Evolutionary conservation across 2,797 vertebrate genomes (phyloP).

Genomic region (Momotus momota): DNA sequence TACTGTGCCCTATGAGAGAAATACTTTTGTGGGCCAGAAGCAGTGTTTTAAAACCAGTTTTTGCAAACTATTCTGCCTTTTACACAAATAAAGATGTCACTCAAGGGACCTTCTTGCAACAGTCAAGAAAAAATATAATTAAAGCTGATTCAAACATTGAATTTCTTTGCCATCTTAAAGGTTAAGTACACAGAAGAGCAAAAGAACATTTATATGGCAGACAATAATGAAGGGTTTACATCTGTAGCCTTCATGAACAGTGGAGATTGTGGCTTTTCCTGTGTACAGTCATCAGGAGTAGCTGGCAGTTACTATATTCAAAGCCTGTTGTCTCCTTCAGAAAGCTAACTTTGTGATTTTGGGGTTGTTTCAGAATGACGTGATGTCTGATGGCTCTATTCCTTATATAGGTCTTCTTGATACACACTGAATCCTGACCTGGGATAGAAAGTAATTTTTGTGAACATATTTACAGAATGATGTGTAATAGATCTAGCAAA

Average conservation of each 20-base stretch:
- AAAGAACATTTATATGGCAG: background rate
- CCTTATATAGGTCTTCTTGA: background rate
- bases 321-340: background rate
- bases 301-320: constrained; percentile 28
- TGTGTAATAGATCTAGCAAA: background rate
- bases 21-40: background rate
- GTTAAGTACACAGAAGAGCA: constrained; percentile 21
- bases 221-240: constrained; percentile 49
- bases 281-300: constrained; percentile 37
- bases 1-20: background rate
- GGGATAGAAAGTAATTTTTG: constrained; percentile 11
- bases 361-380: background rate
- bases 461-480: constrained; percentile 8
- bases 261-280: constrained; percentile 38
- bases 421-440: background rate
- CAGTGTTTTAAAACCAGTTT: constrained; percentile 6
- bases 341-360: background rate
- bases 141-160: constrained; percentile 29
- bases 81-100: background rate
- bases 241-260: background rate
- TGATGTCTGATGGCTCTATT: background rate
- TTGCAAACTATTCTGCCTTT: constrained; percentile 6
- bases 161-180: constrained; percentile 30
- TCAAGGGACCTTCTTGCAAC: constrained; percentile 7
- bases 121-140: constrained; percentile 18